Base-by-base conservation (phyloP, 2,797 vertebrate genomes). In the Xenentodon cancila region DNA sequence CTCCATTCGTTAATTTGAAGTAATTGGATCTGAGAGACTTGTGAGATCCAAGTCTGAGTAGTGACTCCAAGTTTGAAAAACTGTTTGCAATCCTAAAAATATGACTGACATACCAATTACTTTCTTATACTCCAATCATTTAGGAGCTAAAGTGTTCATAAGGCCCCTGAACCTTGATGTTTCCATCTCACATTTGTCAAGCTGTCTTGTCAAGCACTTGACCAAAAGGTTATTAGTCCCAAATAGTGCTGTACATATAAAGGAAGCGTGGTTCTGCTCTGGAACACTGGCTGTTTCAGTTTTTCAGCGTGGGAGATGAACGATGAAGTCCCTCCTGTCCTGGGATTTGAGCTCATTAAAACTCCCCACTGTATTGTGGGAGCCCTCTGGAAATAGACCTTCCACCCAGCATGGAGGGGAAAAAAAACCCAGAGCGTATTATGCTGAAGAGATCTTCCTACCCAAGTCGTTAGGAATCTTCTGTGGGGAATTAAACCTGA, bases 341-440 rank as follows among this genome's bases (percentile, higher is more conserved):
- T 60, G 56, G 63, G 79, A 75, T 74, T 61, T 48, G 48, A 68
- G 63, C 84, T 87, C 84, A 88, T 90, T 90, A 88, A 84, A 89
- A 81, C 53, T 79, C 65, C 30, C 60, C 50, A 19, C 51, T 63
- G 68, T 70, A 84, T 79, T 73, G 27, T 53, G 67, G 64, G 79
- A 78, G 25, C 42, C 71, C 80, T 75, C 79, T 71, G 68, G 79
- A 86, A 82, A 88, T 75, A 86, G 77, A 78, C 66, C 59, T 68
- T 84, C 71, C 66, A 67, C 79, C 70, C 66, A 59, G 62, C 55
- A 46, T 59, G 54, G 18, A 71, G 61, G 61, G 64, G 75, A 53
- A 62, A 56, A 62, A 82, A 73, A 71, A n/a, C n/a, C 56, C 66
- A 47, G 42, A 42, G 70, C 71, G 74, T 82, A 70, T 69, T 85